Evolutionary conservation across 2,113 vertebrate species (phyloP).

Genomic region (Stercorarius parasiticus): DNA sequence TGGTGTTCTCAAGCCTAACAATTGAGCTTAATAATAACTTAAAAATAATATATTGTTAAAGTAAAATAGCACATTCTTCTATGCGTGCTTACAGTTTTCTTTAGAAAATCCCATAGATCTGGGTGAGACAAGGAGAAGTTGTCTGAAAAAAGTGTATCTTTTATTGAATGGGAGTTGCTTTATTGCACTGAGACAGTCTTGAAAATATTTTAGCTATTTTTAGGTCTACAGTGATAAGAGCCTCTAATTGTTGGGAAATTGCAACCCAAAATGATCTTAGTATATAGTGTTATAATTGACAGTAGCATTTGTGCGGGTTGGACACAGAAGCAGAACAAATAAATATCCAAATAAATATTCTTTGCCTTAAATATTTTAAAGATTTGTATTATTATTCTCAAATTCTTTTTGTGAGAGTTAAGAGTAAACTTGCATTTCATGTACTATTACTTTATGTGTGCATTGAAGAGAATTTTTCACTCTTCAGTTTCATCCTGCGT

Average conservation of each 20-base stretch:
- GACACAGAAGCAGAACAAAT: background rate
- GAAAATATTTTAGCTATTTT: background rate
- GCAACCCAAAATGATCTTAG: background rate
- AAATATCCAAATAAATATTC: background rate
- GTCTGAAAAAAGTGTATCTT: background rate
- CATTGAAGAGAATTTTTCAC: background rate
- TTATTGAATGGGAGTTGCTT: background rate
- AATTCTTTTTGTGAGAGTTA: background rate
- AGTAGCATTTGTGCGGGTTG: background rate
- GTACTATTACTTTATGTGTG: background rate
- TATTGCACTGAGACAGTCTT: background rate
- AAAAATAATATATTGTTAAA: background rate
- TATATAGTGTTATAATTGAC: background rate
- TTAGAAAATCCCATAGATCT: background rate
- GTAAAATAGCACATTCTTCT: background rate
- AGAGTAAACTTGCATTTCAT: background rate
- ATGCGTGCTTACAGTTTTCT: accelerated
- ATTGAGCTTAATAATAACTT: background rate
- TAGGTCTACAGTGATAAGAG: background rate
- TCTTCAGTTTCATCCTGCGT: background rate
- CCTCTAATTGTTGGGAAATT: background rate
- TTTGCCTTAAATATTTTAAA: background rate
- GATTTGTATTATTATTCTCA: background rate
- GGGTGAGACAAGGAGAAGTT: background rate
- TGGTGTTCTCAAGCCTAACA: background rate